Percentiles rank a stretch among this genome's conserved stretches.
Conservation (phyloP, 2,797 vertebrate species). For the Eulemur albifrons region DNA sequence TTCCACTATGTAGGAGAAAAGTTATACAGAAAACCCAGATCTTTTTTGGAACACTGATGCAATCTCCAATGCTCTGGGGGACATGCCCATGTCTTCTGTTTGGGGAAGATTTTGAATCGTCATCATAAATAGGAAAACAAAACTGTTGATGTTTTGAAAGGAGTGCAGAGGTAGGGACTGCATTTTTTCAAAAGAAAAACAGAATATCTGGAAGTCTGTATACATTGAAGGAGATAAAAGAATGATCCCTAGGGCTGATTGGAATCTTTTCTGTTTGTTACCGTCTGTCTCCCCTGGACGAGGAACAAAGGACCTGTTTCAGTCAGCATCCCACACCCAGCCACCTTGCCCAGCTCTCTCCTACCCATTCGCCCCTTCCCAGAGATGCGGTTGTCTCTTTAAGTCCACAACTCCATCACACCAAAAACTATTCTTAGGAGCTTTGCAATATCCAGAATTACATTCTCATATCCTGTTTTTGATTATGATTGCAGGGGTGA, state of each 20-base stretch:
- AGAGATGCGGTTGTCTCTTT: neutral
- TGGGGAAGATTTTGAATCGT: neutral
- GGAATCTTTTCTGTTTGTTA: accelerated
- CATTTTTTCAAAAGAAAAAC: neutral
- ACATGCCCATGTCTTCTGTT: accelerated
- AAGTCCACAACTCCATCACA: accelerated
- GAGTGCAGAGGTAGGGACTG: neutral
- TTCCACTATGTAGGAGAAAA: neutral
- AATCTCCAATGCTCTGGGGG: accelerated
- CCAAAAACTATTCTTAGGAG: neutral
- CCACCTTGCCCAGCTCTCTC: neutral
- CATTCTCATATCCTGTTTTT: neutral
- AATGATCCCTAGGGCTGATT: accelerated
- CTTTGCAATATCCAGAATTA: neutral
- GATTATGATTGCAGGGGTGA: neutral
- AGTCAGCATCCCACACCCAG: too few relatives aligned
- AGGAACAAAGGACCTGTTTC: neutral
- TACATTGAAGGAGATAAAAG: neutral
- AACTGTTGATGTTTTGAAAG: neutral
- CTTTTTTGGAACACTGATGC: neutral
- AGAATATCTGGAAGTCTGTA: neutral
- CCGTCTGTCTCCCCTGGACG: too few relatives aligned
- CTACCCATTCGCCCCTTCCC: neutral
- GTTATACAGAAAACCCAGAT: neutral
- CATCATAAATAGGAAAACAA: neutral